phyloP scores from a whole-genome alignment of 2,888 invertebrate species.

The Allolobophora icterica region DNA sequence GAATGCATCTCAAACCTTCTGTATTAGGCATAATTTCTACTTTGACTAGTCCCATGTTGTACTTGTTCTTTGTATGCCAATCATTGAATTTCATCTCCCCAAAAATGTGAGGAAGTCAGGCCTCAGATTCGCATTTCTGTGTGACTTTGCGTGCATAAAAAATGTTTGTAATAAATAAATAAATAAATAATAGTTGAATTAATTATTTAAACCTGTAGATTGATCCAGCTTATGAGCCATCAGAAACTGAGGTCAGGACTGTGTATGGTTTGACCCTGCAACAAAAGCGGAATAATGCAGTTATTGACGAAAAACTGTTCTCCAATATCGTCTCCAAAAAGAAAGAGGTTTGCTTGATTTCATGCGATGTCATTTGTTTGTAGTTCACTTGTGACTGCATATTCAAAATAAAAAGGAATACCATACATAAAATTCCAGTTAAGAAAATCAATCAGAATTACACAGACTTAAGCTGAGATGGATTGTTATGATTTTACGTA shows the following conservation, averaged over 20 bases:
- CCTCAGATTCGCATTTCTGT: no score
- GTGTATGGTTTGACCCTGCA: constrained; percentile 84
- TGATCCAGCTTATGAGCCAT: constrained; percentile 84
- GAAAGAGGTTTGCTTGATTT: constrained; percentile 69
- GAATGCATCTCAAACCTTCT: no score
- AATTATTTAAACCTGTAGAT: constrained; percentile 71
- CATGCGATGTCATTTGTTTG: neutral
- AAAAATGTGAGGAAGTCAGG: neutral
- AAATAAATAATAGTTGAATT: neutral
- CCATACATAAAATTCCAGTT: neutral
- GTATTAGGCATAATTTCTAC: no score
- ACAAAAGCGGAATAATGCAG: constrained; percentile 86
- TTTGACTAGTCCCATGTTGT: no score
- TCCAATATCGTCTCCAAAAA: constrained; percentile 78
- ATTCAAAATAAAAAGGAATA: neutral
- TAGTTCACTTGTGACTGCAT: neutral
- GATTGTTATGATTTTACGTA: neutral
- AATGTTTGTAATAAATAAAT: no score
- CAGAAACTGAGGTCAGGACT: constrained; percentile 79
- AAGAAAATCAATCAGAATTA: neutral
- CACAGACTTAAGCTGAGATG: neutral
- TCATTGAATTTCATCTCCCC: no score
- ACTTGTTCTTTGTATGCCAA: no score
- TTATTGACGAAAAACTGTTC: constrained; percentile 80
- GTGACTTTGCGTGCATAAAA: no score